These are phyloP conservation scores for Microplitis demolitor DNA, from an alignment of 1,140 invertebrate genomes.

Conservation along the genomic window DNA sequence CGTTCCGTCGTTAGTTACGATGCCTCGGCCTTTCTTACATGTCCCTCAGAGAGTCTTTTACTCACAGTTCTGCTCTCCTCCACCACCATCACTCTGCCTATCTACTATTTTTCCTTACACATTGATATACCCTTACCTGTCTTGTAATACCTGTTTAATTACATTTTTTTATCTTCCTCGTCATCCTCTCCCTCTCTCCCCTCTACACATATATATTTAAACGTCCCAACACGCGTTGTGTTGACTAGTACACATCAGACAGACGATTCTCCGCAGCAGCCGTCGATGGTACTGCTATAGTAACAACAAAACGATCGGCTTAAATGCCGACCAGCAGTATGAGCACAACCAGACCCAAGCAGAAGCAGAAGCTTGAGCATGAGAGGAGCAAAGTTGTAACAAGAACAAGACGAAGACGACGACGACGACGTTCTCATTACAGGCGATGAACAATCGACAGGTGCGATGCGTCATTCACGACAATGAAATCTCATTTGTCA, in stretches of 20 bases:
- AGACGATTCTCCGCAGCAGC: no score
- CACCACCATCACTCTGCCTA: neutral
- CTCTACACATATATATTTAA: no score
- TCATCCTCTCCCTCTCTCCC: neutral
- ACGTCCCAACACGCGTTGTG: no score
- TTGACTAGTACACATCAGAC: no score
- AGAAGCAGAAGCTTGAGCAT: no score
- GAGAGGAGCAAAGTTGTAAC: no score
- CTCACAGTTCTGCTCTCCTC: constrained; percentile 4
- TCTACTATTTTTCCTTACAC: constrained; percentile 2
- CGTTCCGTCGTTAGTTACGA: constrained; percentile 14
- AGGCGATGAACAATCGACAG: neutral
- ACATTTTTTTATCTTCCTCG: neutral
- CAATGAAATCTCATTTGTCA: constrained; percentile 20
- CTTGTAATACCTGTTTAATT: constrained; percentile 2
- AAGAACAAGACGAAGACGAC: no score
- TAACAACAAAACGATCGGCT: no score
- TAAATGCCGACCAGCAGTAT: no score
- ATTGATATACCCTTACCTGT: constrained; percentile 1
- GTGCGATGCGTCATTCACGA: constrained; percentile 5
- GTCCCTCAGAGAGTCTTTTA: neutral
- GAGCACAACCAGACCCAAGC: no score
- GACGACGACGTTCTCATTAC: no score
- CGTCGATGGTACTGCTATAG: no score
- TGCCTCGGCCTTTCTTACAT: constrained; percentile 4